Percentiles rank a stretch among this genome's conserved stretches.
phyloP scores from a whole-genome alignment of 2,797 vertebrate genomes.

The Oreochromis grahami region DNA sequence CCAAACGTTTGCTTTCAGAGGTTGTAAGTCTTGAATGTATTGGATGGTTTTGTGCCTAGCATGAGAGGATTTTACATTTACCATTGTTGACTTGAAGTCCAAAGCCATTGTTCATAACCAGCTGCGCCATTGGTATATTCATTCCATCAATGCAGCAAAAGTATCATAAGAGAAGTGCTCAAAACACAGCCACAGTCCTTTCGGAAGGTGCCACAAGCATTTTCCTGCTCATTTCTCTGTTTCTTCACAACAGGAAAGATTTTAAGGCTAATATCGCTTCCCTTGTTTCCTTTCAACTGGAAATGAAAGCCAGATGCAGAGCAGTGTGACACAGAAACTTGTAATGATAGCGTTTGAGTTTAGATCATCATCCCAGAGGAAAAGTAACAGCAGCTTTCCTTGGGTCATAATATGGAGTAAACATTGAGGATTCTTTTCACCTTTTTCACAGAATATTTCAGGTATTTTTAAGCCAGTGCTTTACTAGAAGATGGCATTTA shows the following conservation, averaged over 20 bases:
- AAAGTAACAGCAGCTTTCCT: neutral
- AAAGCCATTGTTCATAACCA: neutral
- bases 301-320: neutral
- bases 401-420: neutral
- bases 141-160: neutral
- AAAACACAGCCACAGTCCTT: neutral
- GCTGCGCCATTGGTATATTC: fast-evolving
- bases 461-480: neutral
- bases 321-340: neutral
- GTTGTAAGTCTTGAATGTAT: neutral
- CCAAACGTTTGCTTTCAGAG: neutral
- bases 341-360: neutral
- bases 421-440: neutral
- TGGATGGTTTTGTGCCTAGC: neutral
- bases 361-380: neutral
- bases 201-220: neutral
- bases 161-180: neutral
- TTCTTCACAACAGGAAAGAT: neutral
- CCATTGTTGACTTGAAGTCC: neutral
- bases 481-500: neutral
- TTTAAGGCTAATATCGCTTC: neutral
- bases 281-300: neutral
- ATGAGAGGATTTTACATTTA: neutral
- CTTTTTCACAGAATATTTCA: neutral
- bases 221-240: neutral